Evolutionary conservation across 2,888 invertebrate genomes (phyloP).

Genomic region (Alloscopus bannaensis): DNA sequence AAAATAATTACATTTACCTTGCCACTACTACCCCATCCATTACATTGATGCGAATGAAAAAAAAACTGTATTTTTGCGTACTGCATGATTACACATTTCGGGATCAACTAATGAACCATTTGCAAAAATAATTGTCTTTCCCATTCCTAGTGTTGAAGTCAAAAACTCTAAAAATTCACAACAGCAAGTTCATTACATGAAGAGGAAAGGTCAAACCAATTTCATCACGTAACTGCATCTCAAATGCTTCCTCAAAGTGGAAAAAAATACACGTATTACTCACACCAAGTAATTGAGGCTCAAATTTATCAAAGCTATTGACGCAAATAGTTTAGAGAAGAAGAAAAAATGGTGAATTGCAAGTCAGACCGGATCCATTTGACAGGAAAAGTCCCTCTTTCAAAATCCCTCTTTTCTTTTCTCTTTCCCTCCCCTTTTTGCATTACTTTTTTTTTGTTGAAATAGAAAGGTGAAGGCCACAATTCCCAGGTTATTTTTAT

Average conservation of each 20-base stretch:
- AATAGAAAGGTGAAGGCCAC: slow-evolving; percentile 52
- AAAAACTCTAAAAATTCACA: no score
- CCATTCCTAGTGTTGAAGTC: no score
- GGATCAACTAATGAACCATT: neutral
- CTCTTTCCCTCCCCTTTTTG: neutral
- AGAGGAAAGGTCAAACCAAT: no score
- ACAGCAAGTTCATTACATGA: no score
- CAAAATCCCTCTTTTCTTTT: neutral
- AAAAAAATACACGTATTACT: neutral
- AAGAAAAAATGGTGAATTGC: neutral
- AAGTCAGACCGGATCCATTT: neutral
- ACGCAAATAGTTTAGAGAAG: neutral
- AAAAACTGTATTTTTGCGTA: no score
- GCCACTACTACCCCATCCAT: no score
- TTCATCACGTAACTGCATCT: neutral
- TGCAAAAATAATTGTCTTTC: neutral
- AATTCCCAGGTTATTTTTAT: no score
- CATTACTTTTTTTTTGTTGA: slow-evolving; percentile 1
- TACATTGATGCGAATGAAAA: no score
- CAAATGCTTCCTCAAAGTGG: neutral
- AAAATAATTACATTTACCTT: no score
- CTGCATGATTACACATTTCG: no score
- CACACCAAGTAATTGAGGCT: neutral
- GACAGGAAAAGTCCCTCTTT: neutral
- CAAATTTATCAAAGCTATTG: neutral